Conservation (phyloP, 2,797 vertebrate species). For the Silurus aristotelis region DNA sequence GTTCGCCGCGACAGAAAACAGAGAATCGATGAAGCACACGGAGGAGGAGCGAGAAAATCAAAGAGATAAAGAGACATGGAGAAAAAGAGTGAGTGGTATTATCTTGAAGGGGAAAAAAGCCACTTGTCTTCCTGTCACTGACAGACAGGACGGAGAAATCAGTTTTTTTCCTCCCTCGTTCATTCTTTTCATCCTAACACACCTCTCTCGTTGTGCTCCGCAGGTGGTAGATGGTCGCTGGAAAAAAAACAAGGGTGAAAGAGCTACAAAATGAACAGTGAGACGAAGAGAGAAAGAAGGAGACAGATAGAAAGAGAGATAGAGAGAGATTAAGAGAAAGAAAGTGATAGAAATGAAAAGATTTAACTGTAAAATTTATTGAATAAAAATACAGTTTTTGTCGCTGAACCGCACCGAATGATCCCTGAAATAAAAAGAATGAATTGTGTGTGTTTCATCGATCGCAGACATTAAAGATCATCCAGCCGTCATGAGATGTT, state of each 20-base stretch:
- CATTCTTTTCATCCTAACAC: conserved; percentile 11
- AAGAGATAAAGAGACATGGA: conserved; percentile 16
- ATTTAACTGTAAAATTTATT: background rate
- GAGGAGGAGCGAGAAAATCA: conserved; percentile 34
- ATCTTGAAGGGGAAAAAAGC: conserved; percentile 44
- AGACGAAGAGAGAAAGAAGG: background rate
- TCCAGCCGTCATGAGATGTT: background rate
- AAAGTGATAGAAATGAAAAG: background rate
- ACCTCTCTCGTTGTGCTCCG: conserved; percentile 15
- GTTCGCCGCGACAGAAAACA: background rate
- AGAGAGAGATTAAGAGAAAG: no score
- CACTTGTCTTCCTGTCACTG: conserved; percentile 49
- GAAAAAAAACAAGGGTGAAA: background rate
- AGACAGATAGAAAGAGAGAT: no score
- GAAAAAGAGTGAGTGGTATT: conserved; percentile 49
- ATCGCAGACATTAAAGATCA: background rate
- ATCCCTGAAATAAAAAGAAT: background rate
- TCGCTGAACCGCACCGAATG: background rate
- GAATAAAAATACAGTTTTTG: background rate
- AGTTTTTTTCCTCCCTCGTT: background rate
- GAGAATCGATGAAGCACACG: conserved; percentile 2
- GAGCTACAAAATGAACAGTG: background rate
- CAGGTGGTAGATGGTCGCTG: background rate
- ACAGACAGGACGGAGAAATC: conserved; percentile 13
- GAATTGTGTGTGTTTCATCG: background rate